Evolutionary conservation across 2,888 invertebrate species (phyloP), one percentile per base, ranked within the genome.

Genomic region (Pseudococcus longispinus): DNA sequence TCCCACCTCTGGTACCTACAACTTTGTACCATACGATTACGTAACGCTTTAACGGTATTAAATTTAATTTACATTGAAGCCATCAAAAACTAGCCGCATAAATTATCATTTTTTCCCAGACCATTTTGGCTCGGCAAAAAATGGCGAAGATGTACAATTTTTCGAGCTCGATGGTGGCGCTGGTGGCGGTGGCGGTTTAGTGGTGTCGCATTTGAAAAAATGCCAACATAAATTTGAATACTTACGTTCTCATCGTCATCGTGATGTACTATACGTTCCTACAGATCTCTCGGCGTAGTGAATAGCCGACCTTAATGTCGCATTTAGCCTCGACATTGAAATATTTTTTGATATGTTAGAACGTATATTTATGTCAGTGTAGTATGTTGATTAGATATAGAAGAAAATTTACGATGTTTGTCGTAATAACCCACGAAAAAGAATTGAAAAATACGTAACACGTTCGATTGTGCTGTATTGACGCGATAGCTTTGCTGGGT

Each of bases 301-400:
- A 80, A 80, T 80, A 80, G 37, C 42, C 77, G 77, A 80, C 77
- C 77, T 80, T 80, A 80, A 80, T 80, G 77, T 80, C 77, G 77
- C 77, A 42, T 80, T 80, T 80, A 80, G 77, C 77, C 77, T 80
- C 77, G 77, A 80, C 77, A 80, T 80, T 80, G 77, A 80, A 80
- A 80, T 80, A 80, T 80, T 80, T 80, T 80, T 80, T 80, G 29
- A 42, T 37, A 37, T 42, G 77, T 80, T 42, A 80, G 77, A 80
- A 80, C 77, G 42, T 42, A 80, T 80, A 80, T 80, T 80, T 80
- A 80, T 80, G 77, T 80, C 77, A 60, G 60, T 60, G 20, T 20
- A 80, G 77, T 42, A 42, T 80, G 77, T 37, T 80, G 77, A 80
- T 80, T 80, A 80, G 77, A 80, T 80, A 80, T 37, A 42, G 18